These are phyloP conservation scores for Paramormyrops hopkinsi DNA, from an alignment of 2,797 vertebrate species.

Conservation along the genomic window DNA sequence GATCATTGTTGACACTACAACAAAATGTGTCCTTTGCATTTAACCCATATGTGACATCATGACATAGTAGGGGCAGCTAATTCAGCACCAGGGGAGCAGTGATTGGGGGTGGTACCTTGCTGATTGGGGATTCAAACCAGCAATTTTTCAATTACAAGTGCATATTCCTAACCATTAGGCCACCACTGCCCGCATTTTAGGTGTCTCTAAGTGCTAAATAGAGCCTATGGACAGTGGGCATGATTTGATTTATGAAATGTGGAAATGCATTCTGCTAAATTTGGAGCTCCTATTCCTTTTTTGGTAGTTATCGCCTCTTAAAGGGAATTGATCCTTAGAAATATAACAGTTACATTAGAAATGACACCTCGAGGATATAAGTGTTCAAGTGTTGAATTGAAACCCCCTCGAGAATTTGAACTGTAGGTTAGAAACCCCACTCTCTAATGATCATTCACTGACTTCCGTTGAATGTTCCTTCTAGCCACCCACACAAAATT, in stretches of 20 bases:
- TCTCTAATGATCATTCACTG: neutral
- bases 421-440: neutral
- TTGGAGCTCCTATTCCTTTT: neutral
- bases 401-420: neutral
- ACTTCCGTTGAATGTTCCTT: neutral
- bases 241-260: neutral
- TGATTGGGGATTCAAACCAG: neutral
- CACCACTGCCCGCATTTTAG: neutral
- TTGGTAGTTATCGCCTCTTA: neutral
- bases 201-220: neutral
- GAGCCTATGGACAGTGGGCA: neutral
- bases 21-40: neutral
- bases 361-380: neutral
- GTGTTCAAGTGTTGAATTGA: neutral
- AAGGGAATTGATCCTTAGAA: neutral
- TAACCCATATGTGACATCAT: neutral
- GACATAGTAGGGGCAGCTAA: neutral
- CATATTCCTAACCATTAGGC: neutral
- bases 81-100: neutral
- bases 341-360: neutral
- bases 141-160: neutral
- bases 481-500: constrained; percentile 53
- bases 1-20: neutral
- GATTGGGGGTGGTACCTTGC: too few relatives aligned
- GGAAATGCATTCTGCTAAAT: neutral